Base-by-base conservation (phyloP, 2,113 vertebrate genomes). In the Scalopus aquaticus region DNA sequence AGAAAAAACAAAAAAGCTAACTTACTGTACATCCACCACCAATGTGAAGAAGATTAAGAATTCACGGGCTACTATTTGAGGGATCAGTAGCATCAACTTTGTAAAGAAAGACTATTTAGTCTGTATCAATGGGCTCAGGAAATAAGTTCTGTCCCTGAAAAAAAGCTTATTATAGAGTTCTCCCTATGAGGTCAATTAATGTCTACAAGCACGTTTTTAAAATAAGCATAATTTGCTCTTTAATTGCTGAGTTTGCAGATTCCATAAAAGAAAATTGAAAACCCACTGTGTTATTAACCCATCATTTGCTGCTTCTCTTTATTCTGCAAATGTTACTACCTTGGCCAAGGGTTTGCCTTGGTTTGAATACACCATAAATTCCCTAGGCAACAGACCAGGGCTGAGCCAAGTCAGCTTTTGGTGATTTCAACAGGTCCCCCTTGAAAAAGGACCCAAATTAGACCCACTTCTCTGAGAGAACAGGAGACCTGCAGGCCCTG, bases 141-240 rank as follows among this genome's bases (percentile, higher is more conserved):
- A 56, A 44, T 44, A 72, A 35, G 24, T 83, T 93, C 78, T 86
- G 26, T 86, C 67, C 65, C 83, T 93, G 35, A 35, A 30, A 86
- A 90, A 78, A 58, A 94, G 70, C 2, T 42, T 91, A 22, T 49
- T 79, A 30, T 67, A 91, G 93, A 65, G 20, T 65, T 65, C 37
- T 70, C 42, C 58, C 39, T 87, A 12, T 37, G 6, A n/a, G 49
- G 17, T 60, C 62, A 17, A 12, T 85, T 51, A 51, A 37, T 87
- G 79, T 62, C 67, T 84, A 95, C 73, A 85, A 86, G 82, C 69
- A 79, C 32, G 11, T 62, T 94, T 90, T 95, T 95, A 39, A 93
- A 96, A 77, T 37, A 72, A 65, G 16, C 37, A 62, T 42, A 42
- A 5, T 84, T 83, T 95, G 35, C 46, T 89, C 44, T 88, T 96